Evolutionary conservation across 2,888 invertebrate genomes (phyloP), one percentile per base, ranked within the genome.

Genomic region (Tanypteryx hageni): DNA sequence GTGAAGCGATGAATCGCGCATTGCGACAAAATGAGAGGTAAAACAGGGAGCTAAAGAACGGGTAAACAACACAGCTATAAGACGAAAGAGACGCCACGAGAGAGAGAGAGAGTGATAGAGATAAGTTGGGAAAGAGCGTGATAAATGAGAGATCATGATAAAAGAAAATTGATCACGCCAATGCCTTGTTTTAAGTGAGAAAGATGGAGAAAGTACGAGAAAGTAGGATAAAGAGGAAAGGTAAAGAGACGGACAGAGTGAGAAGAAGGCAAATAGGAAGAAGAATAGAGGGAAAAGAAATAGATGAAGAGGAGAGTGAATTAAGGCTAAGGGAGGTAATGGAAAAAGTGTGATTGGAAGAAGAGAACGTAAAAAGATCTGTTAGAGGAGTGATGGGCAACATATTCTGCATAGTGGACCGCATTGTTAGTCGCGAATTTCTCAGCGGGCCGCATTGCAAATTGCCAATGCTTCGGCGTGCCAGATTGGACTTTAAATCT

Each of bases 111-210:
- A 76, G 76, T 2, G 61, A 76, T 10, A 27, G 27, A 76, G 76
- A 22, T 76, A 76, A 76, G 76, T 13, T 18, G 76, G 27, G 27
- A 76, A 76, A 27, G 76, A 76, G 22, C 76, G 22, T 76, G 76
- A 76, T 76, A 76, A 76, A 76, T 76, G 22, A 44, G 76, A 76
- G 14, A 76, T 76, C 76, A 3, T 76, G 76, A 76, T 76, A 76
- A 76, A 76, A 27, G 76, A 27, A 44, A 76, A 76, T 76, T 22
- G 76, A 76, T 76, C 27, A 76, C 76, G 22, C 76, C 76, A 14
- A 76, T 13, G 76, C 22, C 76, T 27, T 27, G n/a, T 76, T 76
- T 76, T 27, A 44, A 44, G 44, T 3, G 76, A 18, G 10, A 76
- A 27, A 76, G 76, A 10, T n/a, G 10, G 76, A 68, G 68, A n/a